Conservation (phyloP, 2,888 invertebrate genomes). For the Ethmia dodecea region DNA sequence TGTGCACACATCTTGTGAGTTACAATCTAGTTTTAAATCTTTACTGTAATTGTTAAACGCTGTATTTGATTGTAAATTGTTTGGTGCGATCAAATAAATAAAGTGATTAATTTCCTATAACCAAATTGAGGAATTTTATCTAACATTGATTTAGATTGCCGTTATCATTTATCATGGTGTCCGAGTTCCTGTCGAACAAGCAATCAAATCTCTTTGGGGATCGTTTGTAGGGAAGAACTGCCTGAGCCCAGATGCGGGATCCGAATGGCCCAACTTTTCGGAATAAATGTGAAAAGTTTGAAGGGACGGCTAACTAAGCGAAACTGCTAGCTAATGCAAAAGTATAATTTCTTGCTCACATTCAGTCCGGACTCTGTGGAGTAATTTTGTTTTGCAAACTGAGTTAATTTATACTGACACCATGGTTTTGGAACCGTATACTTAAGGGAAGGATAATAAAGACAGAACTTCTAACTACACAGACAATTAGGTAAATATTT, state of each 20-base stretch:
- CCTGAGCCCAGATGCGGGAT: slow-evolving; percentile 23
- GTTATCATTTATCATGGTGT: slow-evolving; percentile 24
- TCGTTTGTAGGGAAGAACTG: slow-evolving; percentile 14
- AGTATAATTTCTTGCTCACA: slow-evolving; percentile 49
- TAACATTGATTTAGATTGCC: no score
- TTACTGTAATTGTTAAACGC: no score
- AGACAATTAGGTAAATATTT: no score
- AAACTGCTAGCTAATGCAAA: slow-evolving; percentile 52
- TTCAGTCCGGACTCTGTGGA: slow-evolving; percentile 24
- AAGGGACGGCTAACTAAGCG: slow-evolving; percentile 44
- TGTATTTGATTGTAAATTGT: no score
- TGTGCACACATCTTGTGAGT: no score
- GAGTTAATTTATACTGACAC: slow-evolving; percentile 14
- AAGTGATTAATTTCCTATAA: no score
- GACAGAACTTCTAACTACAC: no score
- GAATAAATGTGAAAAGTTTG: slow-evolving; percentile 60
- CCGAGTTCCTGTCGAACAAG: slow-evolving; percentile 14
- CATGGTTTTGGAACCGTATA: no score
- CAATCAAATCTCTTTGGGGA: slow-evolving; percentile 31
- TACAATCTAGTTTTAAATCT: no score
- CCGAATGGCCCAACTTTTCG: slow-evolving; percentile 40
- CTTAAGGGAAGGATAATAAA: no score
- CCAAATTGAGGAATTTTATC: no score
- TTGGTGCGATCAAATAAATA: no score
- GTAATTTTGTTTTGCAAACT: slow-evolving; percentile 41